phyloP scores from a whole-genome alignment of 2,113 vertebrate genomes.

The Chloropsis cyanopogon region DNA sequence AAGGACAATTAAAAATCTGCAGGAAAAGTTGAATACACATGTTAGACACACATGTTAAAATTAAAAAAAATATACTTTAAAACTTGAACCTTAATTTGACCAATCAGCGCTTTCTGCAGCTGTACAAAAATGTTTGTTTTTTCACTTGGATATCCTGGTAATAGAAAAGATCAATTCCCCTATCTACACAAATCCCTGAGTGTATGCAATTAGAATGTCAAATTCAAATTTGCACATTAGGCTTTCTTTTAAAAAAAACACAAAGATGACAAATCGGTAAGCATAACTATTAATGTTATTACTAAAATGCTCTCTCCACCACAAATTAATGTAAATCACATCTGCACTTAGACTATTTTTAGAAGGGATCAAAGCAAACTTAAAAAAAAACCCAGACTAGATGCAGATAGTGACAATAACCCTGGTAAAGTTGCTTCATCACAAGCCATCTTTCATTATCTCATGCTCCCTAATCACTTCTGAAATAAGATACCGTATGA shows the following conservation, averaged over 20 bases:
- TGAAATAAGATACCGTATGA: neutral
- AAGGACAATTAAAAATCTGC: neutral
- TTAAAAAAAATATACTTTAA: neutral
- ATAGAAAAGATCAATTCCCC: neutral
- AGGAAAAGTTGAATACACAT: neutral
- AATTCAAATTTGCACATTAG: neutral
- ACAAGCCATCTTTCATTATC: slow-evolving; percentile 12
- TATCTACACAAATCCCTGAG: neutral
- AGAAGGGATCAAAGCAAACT: neutral
- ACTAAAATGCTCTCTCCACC: neutral
- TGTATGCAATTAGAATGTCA: neutral
- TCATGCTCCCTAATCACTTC: neutral
- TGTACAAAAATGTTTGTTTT: neutral
- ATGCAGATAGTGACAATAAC: neutral
- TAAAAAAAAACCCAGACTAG: neutral
- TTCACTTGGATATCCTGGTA: neutral
- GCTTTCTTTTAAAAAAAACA: neutral
- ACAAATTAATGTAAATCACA: neutral
- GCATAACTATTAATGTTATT: neutral
- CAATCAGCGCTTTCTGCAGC: neutral
- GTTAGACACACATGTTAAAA: neutral
- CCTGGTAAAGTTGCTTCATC: neutral
- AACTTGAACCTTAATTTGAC: neutral
- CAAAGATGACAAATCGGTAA: neutral
- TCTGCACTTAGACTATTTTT: neutral